Evolutionary conservation across 2,113 vertebrate genomes (phyloP), one percentile per base, ranked within the genome.

Genomic region (Rousettus leschenaultii): DNA sequence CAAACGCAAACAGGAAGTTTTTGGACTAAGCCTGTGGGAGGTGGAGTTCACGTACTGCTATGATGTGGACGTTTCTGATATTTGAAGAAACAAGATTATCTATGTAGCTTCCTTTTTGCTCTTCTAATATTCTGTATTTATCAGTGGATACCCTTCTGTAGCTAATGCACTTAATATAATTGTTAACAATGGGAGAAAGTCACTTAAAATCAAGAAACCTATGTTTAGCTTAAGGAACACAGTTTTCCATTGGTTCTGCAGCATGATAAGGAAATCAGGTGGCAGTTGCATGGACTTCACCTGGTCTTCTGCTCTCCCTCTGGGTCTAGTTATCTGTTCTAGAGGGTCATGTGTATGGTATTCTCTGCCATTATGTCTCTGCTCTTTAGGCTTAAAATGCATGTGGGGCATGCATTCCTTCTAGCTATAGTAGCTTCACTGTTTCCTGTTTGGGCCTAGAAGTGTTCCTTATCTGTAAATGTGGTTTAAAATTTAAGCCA

Each of bases 1-100:
- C 98, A 90, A 99, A 99, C 97, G 99, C 98, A 95, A 99, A 99
- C 97, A 99, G 99, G 97, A 99, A 98, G 97, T 99, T 99, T 98
- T 94, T 98, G 98, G 99, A 99, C 98, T 99, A 98, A 99, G 84
- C 78, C 75, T 91, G 75, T n/a, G 73, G 65, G 95, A 97, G 92
- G 94, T 97, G 96, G 97, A 83, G 78, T 95, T 93, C 87, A 33
- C 96, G 95, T 89, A 79, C 86, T 26, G 43, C 68, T 61, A 0
- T 13, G 40, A 35, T 3, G 5, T 18, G 28, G 57, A 87, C 26
- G 43, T 75, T 68, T 89, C 91, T 43, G 61, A 26, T 55, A 14
- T 38, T 11, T 70, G 91, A 86, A 96, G 83, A 86, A 70, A 35
- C 91, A 53, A 30, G 63, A 66, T 26, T n/a, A 38, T 55, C 95